Base-by-base conservation (phyloP, 2,113 vertebrate genomes). In the Todiramphus saurophagus region DNA sequence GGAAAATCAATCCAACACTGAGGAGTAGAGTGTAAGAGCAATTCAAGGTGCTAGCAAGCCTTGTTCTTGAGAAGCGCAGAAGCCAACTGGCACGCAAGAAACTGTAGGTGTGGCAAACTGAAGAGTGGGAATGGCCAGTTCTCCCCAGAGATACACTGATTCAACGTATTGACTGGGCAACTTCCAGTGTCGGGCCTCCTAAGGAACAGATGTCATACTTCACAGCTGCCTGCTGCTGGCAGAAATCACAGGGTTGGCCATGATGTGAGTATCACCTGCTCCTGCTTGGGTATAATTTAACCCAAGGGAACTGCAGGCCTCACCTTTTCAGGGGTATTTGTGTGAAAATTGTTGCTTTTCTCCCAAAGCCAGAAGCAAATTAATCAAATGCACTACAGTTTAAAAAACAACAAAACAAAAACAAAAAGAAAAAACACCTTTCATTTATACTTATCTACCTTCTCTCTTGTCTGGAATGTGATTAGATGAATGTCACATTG, bases 21-120 rank as follows among this genome's bases (percentile, higher is more conserved):
- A 70, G 63, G 27, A 89, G 37, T 1, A 3, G 62, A 74, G 78
- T 8, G 46, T 56, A 6, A 33, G 56, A 93, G 78, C 78, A 55
- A 27, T 56, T 66, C 51, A 76, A 90, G 83, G 74, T 76, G 86
- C 51, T 56, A 82, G 87, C 51, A 87, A 78, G 80, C 31, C 74
- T 67, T 93, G 64, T 18, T 84, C 64, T 62, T 37, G 11, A 59
- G 58, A 43, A 73, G 11, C 48, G 80, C 69, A 91, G 85, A 56
- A 96, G 87, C 87, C 93, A 96, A 16, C 60, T 94, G 91, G 91
- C 92, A 83, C 80, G 59, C 10, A 51, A 64, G 56, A 37, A 64
- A 43, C 31, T 9, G 19, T 14, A 63, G 48, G 33, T 62, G 78
- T 76, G 91, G 93, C 68, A 50, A 73, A 43, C 41, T 20, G 39